These are phyloP conservation scores for pig (Sus scrofa) DNA, from an alignment of 2,113 vertebrate species.

Conservation along the genomic window T2T-Sscrofa CM000813.6:155250001-155250500, in stretches of 20 bases:
- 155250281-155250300: constrained; percentile 43
- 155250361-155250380: constrained; percentile 10
- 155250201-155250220: constrained; percentile 45
- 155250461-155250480: neutral
- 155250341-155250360: constrained; percentile 56
- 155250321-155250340: constrained; percentile 24
- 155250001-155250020: constrained; percentile 20
- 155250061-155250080: neutral
- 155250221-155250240: constrained; percentile 32
- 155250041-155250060: neutral
- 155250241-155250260: constrained; percentile 39
- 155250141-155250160: constrained; percentile 17
- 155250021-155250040: neutral
- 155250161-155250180: constrained; percentile 14
- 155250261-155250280: constrained; percentile 54
- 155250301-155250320: constrained; percentile 68
- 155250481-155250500: constrained; percentile 11
- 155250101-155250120: constrained; percentile 16
- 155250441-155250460: neutral
- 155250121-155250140: constrained; percentile 22
- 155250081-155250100: constrained; percentile 29
- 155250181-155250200: constrained; percentile 7
- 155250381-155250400: constrained; percentile 10
- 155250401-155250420: constrained; percentile 44
- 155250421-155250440: constrained; percentile 40